Evolutionary conservation across 2,797 vertebrate species (phyloP).

Genomic region (Calcarius lapponicus): DNA sequence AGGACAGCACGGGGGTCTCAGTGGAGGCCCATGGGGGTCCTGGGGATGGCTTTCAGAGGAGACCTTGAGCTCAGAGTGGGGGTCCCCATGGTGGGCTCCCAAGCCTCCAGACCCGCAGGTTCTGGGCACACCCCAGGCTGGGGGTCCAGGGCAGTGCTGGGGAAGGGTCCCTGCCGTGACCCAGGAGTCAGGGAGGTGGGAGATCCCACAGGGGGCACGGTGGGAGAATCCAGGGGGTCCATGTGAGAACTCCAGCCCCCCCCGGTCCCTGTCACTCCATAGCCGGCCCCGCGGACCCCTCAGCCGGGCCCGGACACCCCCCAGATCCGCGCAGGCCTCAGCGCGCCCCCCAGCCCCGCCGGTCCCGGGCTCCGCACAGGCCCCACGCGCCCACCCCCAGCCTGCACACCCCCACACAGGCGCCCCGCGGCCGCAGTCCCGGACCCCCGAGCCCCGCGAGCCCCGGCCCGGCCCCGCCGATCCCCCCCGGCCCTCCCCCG

Average conservation of each 20-base stretch:
- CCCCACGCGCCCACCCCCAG: background rate
- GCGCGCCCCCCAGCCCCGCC: background rate
- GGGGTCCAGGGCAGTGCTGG: too few relatives aligned
- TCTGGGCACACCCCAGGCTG: too few relatives aligned
- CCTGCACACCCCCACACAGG: background rate
- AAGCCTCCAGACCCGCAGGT: too few relatives aligned
- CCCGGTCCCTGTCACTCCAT: background rate
- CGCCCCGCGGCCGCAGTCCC: too few relatives aligned
- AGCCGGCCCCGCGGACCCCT: background rate
- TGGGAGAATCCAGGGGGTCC: background rate
- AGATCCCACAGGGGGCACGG: background rate
- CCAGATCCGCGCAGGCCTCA: background rate
- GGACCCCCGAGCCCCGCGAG: background rate
- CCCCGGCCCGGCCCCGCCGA: background rate
- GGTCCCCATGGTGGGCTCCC: background rate
- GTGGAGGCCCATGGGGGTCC: background rate
- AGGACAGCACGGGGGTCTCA: background rate
- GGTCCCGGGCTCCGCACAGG: background rate
- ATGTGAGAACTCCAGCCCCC: background rate
- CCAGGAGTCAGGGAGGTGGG: background rate
- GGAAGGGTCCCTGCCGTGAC: background rate
- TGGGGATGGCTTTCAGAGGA: background rate
- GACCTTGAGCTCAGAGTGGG: background rate
- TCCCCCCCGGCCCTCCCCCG: background rate
- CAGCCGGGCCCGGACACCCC: too few relatives aligned